These are phyloP conservation scores for Saguinus midas DNA, from an alignment of 2,113 vertebrate genomes.

Conservation along the genomic window DNA sequence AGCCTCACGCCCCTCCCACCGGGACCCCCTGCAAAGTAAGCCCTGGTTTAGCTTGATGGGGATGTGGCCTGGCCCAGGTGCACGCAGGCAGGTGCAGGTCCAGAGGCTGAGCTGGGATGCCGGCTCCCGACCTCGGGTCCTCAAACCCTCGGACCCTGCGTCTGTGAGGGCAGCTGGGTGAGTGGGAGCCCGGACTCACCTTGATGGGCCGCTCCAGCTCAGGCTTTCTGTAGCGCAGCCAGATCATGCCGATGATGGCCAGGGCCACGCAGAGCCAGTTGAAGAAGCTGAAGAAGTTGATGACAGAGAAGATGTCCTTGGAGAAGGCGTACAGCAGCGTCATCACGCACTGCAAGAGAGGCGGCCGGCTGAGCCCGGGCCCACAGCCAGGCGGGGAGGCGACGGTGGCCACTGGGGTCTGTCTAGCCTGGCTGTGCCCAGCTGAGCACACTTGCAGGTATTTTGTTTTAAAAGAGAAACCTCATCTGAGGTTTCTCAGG, in stretches of 20 bases:
- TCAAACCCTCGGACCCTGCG: neutral
- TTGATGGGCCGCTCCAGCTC: conserved; percentile 96
- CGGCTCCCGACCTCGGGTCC: neutral
- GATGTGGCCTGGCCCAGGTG: neutral
- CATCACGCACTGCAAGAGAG: conserved; percentile 90
- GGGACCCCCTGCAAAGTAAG: neutral
- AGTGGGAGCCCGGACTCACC: conserved; percentile 79
- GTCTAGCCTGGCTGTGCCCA: neutral
- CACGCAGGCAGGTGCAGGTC: neutral
- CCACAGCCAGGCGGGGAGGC: too few relatives aligned
- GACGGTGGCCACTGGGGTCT: rapidly evolving
- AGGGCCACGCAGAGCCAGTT: conserved; percentile 99
- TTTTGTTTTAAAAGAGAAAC: neutral
- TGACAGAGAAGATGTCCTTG: conserved; percentile 96
- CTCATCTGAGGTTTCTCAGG: neutral
- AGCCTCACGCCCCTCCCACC: rapidly evolving
- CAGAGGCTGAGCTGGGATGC: rapidly evolving
- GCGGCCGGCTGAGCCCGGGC: neutral
- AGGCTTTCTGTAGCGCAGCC: conserved; percentile 95
- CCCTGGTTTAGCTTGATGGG: neutral
- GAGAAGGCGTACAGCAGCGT: conserved; percentile 98
- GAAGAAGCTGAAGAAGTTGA: conserved; percentile 99
- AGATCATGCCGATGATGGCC: conserved; percentile 97
- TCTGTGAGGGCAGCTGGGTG: too few relatives aligned
- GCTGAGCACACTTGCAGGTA: too few relatives aligned